phyloP scores from a whole-genome alignment of 1,140 invertebrate genomes.

The Eubasilissa regina region DNA sequence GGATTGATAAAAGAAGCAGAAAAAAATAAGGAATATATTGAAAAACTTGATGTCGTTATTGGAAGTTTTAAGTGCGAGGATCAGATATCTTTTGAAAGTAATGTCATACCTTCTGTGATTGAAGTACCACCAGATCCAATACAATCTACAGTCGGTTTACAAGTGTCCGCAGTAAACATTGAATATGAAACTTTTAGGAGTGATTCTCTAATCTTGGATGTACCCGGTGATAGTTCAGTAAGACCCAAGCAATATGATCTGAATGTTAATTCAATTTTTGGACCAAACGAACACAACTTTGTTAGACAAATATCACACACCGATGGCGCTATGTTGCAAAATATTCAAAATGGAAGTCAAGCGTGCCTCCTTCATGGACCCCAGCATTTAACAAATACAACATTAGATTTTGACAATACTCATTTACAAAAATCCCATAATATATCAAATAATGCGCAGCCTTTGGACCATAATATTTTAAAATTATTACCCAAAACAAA shows the following conservation, averaged over 20 bases:
- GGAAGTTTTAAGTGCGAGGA: slow-evolving; percentile 52
- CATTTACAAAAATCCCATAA: neutral
- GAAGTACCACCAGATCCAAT: slow-evolving; percentile 27
- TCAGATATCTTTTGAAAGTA: slow-evolving; percentile 50
- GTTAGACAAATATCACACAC: slow-evolving; percentile 1
- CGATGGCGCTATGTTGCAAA: neutral
- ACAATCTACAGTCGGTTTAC: neutral
- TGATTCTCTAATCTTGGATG: neutral
- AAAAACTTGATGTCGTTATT: slow-evolving; percentile 59
- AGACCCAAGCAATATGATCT: neutral
- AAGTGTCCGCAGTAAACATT: neutral
- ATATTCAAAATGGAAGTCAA: neutral
- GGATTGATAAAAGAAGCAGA: slow-evolving; percentile 68
- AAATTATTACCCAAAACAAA: neutral
- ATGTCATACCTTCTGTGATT: slow-evolving; percentile 49
- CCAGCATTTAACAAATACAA: neutral
- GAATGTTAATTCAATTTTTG: neutral
- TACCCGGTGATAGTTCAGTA: neutral
- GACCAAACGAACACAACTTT: neutral
- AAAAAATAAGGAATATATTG: slow-evolving; percentile 64
- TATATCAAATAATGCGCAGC: neutral
- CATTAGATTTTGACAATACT: slow-evolving; percentile 4
- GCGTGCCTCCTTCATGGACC: neutral
- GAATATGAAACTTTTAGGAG: neutral
- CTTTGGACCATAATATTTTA: neutral